Conservation (phyloP, 2,888 invertebrate genomes). For the Chrysopilus asiliformis region DNA sequence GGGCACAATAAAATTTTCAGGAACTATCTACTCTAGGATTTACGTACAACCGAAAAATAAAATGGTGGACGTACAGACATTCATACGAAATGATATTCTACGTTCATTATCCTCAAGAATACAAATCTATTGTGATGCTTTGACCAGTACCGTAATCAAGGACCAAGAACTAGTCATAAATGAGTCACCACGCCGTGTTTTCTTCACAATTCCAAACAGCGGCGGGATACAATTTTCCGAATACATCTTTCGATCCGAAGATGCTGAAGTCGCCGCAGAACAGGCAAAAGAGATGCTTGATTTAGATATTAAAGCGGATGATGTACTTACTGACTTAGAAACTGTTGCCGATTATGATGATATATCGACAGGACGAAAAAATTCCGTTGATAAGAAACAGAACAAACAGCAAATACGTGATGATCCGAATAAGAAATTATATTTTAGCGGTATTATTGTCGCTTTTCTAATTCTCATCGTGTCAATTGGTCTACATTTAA, state of each 20-base stretch:
- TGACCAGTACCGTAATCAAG: conserved; percentile 40
- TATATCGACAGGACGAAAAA: conserved; percentile 7
- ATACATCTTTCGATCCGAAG: conserved; percentile 85
- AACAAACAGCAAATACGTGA: conserved; percentile 40
- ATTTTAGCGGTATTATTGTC: conserved; percentile 41
- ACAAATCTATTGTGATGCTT: conserved; percentile 85
- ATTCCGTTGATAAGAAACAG: conserved; percentile 35
- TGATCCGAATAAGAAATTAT: conserved; percentile 18
- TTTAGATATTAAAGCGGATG: conserved; percentile 53
- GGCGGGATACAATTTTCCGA: conserved; percentile 63
- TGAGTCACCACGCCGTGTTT: conserved; percentile 77
- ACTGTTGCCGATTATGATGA: conserved; percentile 53
- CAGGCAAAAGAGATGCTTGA: conserved; percentile 74
- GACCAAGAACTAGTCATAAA: conserved; percentile 53
- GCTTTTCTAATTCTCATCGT: conserved; percentile 48
- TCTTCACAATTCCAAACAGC: conserved; percentile 51
- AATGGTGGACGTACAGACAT: conserved; percentile 54
- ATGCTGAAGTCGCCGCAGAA: conserved; percentile 61
- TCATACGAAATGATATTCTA: conserved; percentile 71
- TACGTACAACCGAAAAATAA: conserved; percentile 66
- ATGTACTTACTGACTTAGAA: conserved; percentile 61
- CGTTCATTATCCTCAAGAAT: conserved; percentile 73
- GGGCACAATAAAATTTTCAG: conserved; percentile 24
- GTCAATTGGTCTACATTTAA: conserved; percentile 47
- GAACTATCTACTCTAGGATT: conserved; percentile 42